Evolutionary conservation across 2,797 vertebrate genomes (phyloP).

Genomic region (Premnoplex brunnescens): DNA sequence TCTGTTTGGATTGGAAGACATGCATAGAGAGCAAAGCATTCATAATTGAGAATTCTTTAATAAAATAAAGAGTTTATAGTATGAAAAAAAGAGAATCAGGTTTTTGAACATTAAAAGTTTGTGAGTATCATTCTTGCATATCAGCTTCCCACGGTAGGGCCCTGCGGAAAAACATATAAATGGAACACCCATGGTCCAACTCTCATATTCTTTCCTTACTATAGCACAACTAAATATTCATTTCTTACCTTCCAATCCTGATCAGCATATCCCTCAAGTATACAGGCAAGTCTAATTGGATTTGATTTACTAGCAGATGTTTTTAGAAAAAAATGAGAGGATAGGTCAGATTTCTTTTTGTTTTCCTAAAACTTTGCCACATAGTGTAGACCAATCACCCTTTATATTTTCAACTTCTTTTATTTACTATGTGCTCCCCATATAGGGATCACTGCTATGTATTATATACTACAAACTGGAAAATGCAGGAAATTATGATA

Average conservation of each 20-base stretch:
- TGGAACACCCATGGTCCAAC: not conserved
- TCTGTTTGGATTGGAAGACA: not conserved
- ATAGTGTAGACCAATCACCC: not conserved
- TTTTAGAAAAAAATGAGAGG: not conserved
- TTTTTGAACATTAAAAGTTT: not conserved
- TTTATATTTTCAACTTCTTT: not conserved
- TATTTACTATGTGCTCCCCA: not conserved
- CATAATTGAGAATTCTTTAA: not conserved
- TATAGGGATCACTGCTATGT: not conserved
- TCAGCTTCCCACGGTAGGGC: not conserved
- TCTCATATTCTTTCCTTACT: not conserved
- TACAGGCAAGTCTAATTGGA: not conserved
- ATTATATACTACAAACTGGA: not conserved
- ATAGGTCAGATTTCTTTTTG: not conserved
- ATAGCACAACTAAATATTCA: not conserved
- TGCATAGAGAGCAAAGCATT: not conserved
- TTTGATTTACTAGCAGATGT: not conserved
- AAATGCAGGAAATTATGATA: not conserved
- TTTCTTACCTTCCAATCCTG: not conserved
- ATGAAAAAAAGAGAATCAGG: not conserved
- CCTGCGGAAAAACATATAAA: not conserved
- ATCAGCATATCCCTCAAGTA: not conserved
- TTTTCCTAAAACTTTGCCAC: not conserved
- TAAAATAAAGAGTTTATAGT: not conserved
- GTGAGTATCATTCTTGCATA: not conserved